Evolutionary conservation across 2,888 invertebrate species (phyloP).

Genomic region (Spodoptera exigua): DNA sequence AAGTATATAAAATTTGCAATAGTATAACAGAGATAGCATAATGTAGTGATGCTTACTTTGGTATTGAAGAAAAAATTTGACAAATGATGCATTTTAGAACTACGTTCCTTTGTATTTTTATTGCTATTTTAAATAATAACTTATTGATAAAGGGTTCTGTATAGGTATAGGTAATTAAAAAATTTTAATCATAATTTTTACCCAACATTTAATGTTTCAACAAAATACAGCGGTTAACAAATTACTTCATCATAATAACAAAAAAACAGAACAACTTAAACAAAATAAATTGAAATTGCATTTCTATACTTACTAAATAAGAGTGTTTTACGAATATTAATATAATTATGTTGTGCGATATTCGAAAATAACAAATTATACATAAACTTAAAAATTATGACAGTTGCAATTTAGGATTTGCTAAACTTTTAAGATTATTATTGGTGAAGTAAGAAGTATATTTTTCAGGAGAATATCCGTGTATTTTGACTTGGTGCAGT

Average conservation of each 20-base stretch:
- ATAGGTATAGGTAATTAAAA: constrained; percentile 29
- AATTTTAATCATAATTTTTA: constrained; percentile 40
- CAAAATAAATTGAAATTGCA: constrained; percentile 28
- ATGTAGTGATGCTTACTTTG: neutral
- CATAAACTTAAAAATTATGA: constrained; percentile 18
- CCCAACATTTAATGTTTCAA: constrained; percentile 45
- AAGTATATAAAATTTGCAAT: no score
- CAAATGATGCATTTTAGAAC: constrained; percentile 4
- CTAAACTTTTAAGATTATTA: constrained; percentile 62
- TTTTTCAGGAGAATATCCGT: constrained; percentile 80
- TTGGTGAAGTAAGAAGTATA: constrained; percentile 83
- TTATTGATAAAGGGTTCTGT: constrained; percentile 35
- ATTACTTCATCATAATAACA: constrained; percentile 30
- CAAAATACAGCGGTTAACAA: constrained; percentile 47
- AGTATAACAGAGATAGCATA: constrained; percentile 21
- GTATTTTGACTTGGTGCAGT: constrained; percentile 73
- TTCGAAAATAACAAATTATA: constrained; percentile 36
- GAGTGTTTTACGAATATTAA: constrained; percentile 24
- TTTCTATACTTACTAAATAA: constrained; percentile 17
- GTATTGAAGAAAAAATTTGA: constrained; percentile 8
- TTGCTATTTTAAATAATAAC: neutral
- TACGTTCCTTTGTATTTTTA: constrained; percentile 7
- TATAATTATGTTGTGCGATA: constrained; percentile 31
- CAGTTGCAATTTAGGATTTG: constrained; percentile 62
- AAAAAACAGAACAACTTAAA: constrained; percentile 49